phyloP scores from a whole-genome alignment of 2,888 invertebrate species.

The Nematopogon swammerdamellus region DNA sequence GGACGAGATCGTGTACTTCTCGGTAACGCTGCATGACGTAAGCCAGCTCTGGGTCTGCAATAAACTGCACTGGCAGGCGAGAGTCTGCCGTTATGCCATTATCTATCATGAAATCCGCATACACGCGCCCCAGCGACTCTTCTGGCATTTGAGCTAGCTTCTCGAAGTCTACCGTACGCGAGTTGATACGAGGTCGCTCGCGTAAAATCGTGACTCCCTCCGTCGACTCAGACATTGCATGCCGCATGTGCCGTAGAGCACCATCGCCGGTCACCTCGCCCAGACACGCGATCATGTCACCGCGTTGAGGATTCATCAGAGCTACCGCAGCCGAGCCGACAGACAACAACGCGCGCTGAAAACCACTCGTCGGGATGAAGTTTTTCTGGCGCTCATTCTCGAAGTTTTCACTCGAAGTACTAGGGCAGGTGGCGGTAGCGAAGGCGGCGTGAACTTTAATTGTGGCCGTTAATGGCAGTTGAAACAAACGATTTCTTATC shows the following conservation, averaged over 20 bases:
- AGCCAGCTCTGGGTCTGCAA: conserved; percentile 84
- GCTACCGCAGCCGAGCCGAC: conserved; percentile 87
- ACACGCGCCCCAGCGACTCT: conserved; percentile 82
- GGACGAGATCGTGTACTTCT: conserved; percentile 94
- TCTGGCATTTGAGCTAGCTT: conserved; percentile 68
- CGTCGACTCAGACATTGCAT: conserved; percentile 69
- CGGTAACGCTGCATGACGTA: conserved; percentile 98
- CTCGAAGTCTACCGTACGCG: conserved; percentile 72
- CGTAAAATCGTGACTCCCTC: conserved; percentile 76
- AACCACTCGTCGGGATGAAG: conserved; percentile 60
- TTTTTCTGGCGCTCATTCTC: conserved; percentile 59
- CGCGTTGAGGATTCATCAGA: conserved; percentile 73
- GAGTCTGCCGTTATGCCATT: conserved; percentile 94
- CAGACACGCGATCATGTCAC: conserved; percentile 92
- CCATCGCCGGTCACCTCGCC: conserved; percentile 84
- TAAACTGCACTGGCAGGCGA: conserved; percentile 84
- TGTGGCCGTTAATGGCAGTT: too few relatives aligned
- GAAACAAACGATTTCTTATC: too few relatives aligned
- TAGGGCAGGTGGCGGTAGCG: too few relatives aligned
- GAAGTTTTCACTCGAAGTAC: too few relatives aligned
- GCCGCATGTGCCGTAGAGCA: conserved; percentile 69
- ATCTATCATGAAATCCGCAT: conserved; percentile 76
- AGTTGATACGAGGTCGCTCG: conserved; percentile 84
- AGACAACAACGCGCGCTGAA: conserved; percentile 77
- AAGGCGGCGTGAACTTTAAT: too few relatives aligned